Evolutionary conservation across 2,888 invertebrate genomes (phyloP).

Genomic region (Drosophila melanosoma): DNA sequence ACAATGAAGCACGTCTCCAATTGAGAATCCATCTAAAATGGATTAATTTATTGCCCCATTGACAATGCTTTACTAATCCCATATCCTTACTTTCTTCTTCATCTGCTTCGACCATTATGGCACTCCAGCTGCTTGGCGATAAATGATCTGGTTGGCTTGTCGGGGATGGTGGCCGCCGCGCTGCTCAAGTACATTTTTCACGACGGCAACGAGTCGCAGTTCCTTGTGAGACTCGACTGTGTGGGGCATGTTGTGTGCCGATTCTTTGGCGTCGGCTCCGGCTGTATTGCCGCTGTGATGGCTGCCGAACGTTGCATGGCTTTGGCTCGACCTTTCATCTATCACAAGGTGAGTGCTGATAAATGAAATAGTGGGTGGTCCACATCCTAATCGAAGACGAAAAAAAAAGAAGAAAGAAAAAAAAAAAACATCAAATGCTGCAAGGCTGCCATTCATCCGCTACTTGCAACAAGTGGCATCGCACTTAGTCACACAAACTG

Average conservation of each 20-base stretch:
- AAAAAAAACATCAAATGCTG: too few relatives aligned
- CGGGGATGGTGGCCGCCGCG: slow-evolving; percentile 91
- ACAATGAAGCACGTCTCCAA: slow-evolving; percentile 16
- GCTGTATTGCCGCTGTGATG: slow-evolving; percentile 95
- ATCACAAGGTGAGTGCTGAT: slow-evolving; percentile 90
- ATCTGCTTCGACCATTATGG: slow-evolving; percentile 75
- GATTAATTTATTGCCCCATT: slow-evolving; percentile 49
- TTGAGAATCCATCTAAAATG: not conserved
- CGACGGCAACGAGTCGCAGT: slow-evolving; percentile 74
- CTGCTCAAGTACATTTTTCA: slow-evolving; percentile 86
- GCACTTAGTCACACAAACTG: not conserved
- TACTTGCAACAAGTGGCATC: not conserved
- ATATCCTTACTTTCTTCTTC: slow-evolving; percentile 44
- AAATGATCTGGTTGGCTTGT: slow-evolving; percentile 91
- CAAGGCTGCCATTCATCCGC: not conserved
- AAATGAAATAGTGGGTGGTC: not conserved
- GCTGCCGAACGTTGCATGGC: slow-evolving; percentile 94
- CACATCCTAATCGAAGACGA: not conserved
- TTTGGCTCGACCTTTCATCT: slow-evolving; percentile 93
- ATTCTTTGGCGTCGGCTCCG: slow-evolving; percentile 94
- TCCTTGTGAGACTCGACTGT: slow-evolving; percentile 83
- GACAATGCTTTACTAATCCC: slow-evolving; percentile 35
- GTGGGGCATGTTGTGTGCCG: slow-evolving; percentile 89
- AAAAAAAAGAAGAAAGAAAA: not conserved
- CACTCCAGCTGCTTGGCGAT: slow-evolving; percentile 88